Evolutionary conservation across 53 echinoderm and acorn worm species (phyloP).

Genomic region (Echinometra lucunter): DNA sequence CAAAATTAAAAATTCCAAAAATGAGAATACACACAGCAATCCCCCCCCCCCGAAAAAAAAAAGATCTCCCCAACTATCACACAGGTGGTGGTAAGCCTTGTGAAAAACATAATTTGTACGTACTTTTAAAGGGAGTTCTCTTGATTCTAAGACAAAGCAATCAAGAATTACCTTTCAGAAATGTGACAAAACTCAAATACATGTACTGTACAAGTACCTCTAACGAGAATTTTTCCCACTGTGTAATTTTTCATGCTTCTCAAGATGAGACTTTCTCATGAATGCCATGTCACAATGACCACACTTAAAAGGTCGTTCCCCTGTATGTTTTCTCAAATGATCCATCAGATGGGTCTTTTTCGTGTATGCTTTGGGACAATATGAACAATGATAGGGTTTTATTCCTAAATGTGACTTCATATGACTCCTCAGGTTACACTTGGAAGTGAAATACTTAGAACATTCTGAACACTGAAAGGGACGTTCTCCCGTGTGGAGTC

Average conservation of each 20-base stretch:
- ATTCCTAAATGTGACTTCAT: neutral
- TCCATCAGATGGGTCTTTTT: neutral
- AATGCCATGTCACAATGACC: neutral
- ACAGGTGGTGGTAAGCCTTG: too few relatives aligned
- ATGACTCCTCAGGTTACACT: neutral
- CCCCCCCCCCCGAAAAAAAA: too few relatives aligned
- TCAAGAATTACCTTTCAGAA: neutral
- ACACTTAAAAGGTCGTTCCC: neutral
- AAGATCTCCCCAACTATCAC: too few relatives aligned
- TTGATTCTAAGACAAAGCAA: neutral
- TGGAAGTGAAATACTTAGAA: neutral
- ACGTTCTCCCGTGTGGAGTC: neutral
- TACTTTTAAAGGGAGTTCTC: neutral
- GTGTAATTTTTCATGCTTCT: neutral
- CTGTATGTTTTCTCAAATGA: neutral
- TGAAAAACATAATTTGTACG: neutral
- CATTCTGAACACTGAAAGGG: constrained; percentile 21
- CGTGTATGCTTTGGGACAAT: neutral
- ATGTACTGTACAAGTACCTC: neutral
- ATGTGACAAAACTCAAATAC: neutral
- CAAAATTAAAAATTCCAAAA: too few relatives aligned
- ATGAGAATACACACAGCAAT: too few relatives aligned
- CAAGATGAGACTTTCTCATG: neutral
- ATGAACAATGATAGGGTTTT: neutral
- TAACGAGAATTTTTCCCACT: neutral